Evolutionary conservation across 2,797 vertebrate species (phyloP).

Genomic region (Moxostoma hubbsi): DNA sequence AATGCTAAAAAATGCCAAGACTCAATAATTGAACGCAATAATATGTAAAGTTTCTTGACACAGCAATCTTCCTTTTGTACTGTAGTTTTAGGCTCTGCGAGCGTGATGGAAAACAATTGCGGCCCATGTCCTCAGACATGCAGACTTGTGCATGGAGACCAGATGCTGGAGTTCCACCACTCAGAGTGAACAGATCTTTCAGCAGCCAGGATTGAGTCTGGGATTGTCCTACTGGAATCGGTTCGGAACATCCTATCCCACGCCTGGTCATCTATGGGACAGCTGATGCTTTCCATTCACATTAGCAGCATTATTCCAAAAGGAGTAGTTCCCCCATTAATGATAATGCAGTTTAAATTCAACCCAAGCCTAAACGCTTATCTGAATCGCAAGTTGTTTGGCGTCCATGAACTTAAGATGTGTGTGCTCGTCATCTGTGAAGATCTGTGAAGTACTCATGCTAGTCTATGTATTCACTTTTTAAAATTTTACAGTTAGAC

Average conservation of each 20-base stretch:
- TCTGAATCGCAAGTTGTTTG: too few relatives aligned
- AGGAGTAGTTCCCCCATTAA: too few relatives aligned
- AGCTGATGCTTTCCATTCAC: too few relatives aligned
- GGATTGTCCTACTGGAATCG: conserved; percentile 25
- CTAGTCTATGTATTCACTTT: too few relatives aligned
- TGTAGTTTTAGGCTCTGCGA: conserved; percentile 39
- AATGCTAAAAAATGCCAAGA: too few relatives aligned
- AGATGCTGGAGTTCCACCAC: conserved; percentile 50
- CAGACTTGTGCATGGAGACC: conserved; percentile 58
- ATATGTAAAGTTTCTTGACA: conserved; percentile 11
- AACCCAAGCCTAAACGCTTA: too few relatives aligned
- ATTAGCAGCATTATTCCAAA: too few relatives aligned
- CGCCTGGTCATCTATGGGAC: not conserved
- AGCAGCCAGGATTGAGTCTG: conserved; percentile 30
- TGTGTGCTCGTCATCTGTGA: too few relatives aligned
- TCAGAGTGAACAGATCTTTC: conserved; percentile 1
- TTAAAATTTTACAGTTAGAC: too few relatives aligned
- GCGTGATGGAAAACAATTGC: conserved; percentile 49
- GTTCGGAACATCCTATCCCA: not conserved
- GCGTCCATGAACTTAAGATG: too few relatives aligned
- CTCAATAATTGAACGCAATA: not conserved
- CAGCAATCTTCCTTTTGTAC: conserved; percentile 16
- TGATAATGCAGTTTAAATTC: too few relatives aligned
- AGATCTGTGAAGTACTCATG: too few relatives aligned
- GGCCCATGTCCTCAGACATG: conserved; percentile 50